A percentile compares a stretch with the other conserved stretches of the same genome.
Evolutionary conservation across 53 echinoderm and acorn worm genomes (phyloP).

Genomic region (Temnopleurus reevesii): DNA sequence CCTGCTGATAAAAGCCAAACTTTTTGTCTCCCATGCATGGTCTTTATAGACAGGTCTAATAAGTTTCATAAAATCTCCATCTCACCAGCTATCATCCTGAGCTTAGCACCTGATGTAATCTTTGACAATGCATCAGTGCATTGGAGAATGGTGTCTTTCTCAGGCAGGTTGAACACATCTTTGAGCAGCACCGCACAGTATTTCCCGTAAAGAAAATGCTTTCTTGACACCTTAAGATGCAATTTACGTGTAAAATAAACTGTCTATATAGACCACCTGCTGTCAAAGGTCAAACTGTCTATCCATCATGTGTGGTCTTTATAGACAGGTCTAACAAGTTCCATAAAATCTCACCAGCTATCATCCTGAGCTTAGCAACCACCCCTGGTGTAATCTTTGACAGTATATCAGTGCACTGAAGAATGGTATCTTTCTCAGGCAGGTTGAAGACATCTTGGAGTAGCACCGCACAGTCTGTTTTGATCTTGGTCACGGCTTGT

Average conservation of each 20-base stretch:
- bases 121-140: conserved; percentile 80
- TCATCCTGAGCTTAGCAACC: conserved; percentile 70
- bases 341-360: conserved; percentile 72
- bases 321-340: too few species aligned
- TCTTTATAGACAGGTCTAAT: too few species aligned
- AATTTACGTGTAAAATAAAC: too few species aligned
- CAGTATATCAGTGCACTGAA: conserved; percentile 76
- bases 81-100: conserved; percentile 83
- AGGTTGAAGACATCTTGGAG: conserved; percentile 68
- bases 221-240: too few species aligned
- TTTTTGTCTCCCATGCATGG: too few species aligned
- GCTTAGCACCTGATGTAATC: conserved; percentile 72
- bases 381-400: conserved; percentile 76
- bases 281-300: too few species aligned
- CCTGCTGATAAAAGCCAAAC: too few species aligned
- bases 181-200: conserved; percentile 64
- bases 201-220: too few species aligned
- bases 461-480: conserved; percentile 63
- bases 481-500: conserved; percentile 64
- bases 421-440: conserved; percentile 60
- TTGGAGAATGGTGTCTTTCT: conserved; percentile 62
- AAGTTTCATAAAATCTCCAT: too few species aligned
- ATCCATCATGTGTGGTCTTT: too few species aligned
- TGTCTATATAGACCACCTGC: too few species aligned
- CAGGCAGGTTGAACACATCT: conserved; percentile 62